Conservation (phyloP, 2,797 vertebrate genomes). For the Enteromius fasciolatus region DNA sequence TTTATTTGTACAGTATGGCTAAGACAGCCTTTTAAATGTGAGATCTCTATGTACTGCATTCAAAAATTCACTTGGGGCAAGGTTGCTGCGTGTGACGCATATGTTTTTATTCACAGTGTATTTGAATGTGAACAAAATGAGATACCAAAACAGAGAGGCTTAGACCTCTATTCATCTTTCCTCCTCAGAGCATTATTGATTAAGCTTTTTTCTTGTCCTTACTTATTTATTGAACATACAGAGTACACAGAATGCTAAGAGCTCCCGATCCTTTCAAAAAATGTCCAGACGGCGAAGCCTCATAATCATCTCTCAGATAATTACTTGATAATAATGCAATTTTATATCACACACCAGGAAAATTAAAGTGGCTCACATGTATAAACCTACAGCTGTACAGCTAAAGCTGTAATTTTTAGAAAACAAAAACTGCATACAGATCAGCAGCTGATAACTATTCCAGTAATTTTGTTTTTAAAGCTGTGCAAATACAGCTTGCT, state of each 20-base stretch:
- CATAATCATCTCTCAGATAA: slow-evolving; percentile 31
- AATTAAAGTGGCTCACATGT: slow-evolving; percentile 10
- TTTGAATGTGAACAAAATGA: background rate
- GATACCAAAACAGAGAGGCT: slow-evolving; percentile 1
- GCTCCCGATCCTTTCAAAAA: slow-evolving; percentile 8
- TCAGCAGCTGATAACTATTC: slow-evolving; percentile 27
- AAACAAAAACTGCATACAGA: slow-evolving; percentile 3
- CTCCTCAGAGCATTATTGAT: slow-evolving; percentile 21
- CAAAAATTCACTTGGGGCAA: background rate
- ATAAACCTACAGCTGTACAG: slow-evolving; percentile 19
- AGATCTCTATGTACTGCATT: background rate
- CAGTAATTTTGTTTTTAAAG: background rate
- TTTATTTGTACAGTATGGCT: background rate
- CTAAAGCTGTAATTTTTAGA: background rate
- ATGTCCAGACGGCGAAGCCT: slow-evolving; percentile 1
- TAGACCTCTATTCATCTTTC: slow-evolving; percentile 9
- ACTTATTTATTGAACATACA: slow-evolving; percentile 10
- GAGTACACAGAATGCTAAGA: slow-evolving; percentile 1
- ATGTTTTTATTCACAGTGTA: slow-evolving; percentile 4
- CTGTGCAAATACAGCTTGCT: slow-evolving; percentile 7
- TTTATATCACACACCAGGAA: slow-evolving; percentile 16
- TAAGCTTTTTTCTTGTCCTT: background rate
- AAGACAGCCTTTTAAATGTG: background rate
- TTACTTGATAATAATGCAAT: slow-evolving; percentile 41
- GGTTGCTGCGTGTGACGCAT: background rate